Evolutionary conservation across 1,140 invertebrate genomes (phyloP).

Genomic region (Microvelia longipes): DNA sequence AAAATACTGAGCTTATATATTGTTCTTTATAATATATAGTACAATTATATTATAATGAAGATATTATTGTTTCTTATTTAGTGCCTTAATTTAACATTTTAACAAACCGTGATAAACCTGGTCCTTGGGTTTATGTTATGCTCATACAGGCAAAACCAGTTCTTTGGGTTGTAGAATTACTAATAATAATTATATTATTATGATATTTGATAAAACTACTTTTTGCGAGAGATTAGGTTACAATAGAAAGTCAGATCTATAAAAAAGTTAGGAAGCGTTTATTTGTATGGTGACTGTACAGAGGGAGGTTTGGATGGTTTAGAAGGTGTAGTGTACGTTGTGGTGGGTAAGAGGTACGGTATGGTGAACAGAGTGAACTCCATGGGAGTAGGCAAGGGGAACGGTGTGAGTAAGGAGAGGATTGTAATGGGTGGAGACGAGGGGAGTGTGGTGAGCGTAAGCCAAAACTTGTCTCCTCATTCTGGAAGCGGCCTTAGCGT

Average conservation of each 20-base stretch:
- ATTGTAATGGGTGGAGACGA: neutral
- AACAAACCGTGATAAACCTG: too few relatives aligned
- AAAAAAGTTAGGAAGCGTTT: neutral
- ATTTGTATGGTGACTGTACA: neutral
- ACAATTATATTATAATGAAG: too few relatives aligned
- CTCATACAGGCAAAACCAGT: too few relatives aligned
- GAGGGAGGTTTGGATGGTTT: neutral
- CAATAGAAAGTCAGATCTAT: neutral
- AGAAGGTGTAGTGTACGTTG: slow-evolving; percentile 6
- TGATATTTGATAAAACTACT: too few relatives aligned
- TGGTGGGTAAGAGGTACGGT: slow-evolving; percentile 22
- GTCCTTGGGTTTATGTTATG: too few relatives aligned
- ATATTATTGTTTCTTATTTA: too few relatives aligned
- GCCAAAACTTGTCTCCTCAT: neutral
- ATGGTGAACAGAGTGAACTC: neutral
- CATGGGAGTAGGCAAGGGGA: neutral
- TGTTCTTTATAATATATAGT: too few relatives aligned
- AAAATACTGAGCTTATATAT: too few relatives aligned
- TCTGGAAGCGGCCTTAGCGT: slow-evolving; percentile 5
- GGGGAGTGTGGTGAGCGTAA: neutral
- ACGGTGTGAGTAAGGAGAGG: too few relatives aligned
- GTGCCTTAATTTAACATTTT: too few relatives aligned
- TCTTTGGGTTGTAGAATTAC: too few relatives aligned
- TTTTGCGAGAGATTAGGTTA: neutral
- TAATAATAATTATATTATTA: too few relatives aligned